phyloP scores from a whole-genome alignment of 2,797 vertebrate genomes.

The Thaleichthys pacificus region DNA sequence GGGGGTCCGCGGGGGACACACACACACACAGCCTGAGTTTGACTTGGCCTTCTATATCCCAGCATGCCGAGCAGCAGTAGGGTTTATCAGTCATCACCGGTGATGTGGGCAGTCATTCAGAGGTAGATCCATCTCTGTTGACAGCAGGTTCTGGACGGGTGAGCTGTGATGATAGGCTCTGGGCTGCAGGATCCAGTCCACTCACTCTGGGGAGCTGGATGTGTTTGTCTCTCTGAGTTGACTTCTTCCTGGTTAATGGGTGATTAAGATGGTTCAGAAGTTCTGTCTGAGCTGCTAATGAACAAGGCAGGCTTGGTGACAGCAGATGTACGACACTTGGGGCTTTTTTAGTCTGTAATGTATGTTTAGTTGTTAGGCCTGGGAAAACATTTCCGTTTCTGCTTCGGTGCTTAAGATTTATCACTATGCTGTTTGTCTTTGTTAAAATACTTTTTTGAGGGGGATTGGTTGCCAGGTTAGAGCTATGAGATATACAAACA shows the following conservation, averaged over 20 bases:
- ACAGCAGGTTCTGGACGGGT: constrained; percentile 53
- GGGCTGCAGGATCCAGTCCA: constrained; percentile 33
- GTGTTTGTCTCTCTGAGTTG: constrained; percentile 59
- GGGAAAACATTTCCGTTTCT: too few species aligned
- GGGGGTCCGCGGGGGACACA: constrained; percentile 25
- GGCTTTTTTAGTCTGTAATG: constrained; percentile 11
- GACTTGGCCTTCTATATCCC: constrained; percentile 40
- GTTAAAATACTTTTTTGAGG: too few species aligned
- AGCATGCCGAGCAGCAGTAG: constrained; percentile 9
- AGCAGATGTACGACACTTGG: constrained; percentile 31
- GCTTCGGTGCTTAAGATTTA: too few species aligned
- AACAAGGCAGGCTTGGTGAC: constrained; percentile 43
- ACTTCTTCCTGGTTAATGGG: constrained; percentile 61
- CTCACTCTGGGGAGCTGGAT: constrained; percentile 57
- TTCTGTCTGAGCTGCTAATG: constrained; percentile 28
- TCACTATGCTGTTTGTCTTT: too few species aligned
- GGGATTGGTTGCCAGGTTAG: background rate
- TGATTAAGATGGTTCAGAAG: constrained; percentile 59
- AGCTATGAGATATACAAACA: background rate
- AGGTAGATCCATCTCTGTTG: constrained; percentile 58
- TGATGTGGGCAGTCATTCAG: constrained; percentile 39
- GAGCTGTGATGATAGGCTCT: constrained; percentile 46
- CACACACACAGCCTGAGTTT: constrained; percentile 24
- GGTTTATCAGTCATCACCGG: constrained; percentile 39
- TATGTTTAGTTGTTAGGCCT: background rate